Evolutionary conservation across 2,113 vertebrate genomes (phyloP), one percentile per base, ranked within the genome.

Genomic region (Archocentrus centrarchus): DNA sequence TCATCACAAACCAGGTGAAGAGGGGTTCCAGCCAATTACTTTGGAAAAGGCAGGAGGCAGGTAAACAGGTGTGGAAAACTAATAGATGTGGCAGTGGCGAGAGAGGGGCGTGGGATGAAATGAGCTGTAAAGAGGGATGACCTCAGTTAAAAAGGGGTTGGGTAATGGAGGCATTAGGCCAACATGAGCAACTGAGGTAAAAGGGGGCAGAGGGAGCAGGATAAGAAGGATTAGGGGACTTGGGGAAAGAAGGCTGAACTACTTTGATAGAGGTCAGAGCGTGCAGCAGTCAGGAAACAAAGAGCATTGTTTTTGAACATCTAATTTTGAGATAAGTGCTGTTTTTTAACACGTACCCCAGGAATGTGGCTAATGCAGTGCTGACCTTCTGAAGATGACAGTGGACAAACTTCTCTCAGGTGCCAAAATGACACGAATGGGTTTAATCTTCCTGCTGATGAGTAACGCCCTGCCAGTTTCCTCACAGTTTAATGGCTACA

Each of bases 401-500:
- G 60, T 17, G 37, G 89, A 22, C 80, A 88, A 91, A 87, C 59
- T 22, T 91, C 76, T 86, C 78, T 82, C 87, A 96, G 97, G 96
- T 92, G 96, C 95, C 92, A 95, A 97, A 85, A 99, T 98, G 98
- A 97, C 96, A 95, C 95, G 58, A 88, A 87, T 96, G 95, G 95
- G 94, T 95, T 91, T 98, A 88, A 86, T 97, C 92, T 90, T 98
- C 90, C 94, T 99, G 90, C 94, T 99, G 95, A 95, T 92, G 79
- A 92, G 94, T 91, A 96, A 95, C 92, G 92, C 96, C 58, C 87
- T 95, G 77, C 95, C 95, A 1, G 97, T 96, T 84, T 94, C 95
- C 79, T 90, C 97, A 83, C 98, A 99, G 93, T 99, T 99, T 94
- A 99, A 98, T 85, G 97, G 98, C 88, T 99, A 98, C 94, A 99